Evolutionary conservation across 2,888 invertebrate species (phyloP), one percentile per base, ranked within the genome.

Genomic region (Dendrolimus pini): DNA sequence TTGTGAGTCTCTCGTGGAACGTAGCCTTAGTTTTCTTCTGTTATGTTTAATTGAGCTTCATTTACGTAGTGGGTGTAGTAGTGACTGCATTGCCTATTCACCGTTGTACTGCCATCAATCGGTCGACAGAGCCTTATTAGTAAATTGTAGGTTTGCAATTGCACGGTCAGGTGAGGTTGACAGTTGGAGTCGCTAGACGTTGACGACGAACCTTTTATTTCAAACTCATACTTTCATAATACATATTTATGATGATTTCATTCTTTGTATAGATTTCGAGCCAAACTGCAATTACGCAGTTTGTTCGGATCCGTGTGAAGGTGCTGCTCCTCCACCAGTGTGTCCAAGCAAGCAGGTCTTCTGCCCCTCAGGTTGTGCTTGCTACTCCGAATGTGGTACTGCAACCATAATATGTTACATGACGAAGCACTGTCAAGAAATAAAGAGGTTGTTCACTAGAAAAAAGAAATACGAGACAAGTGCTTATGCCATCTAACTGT

Each of bases 301-400:
- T 9, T 83, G 83, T 59, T 52, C 59, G 10, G 9, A 54, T 0
- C 75, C 81, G 0, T 83, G 83, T 55, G 62, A 66, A 0, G 73
- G 70, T 0, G 69, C 75, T 0, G 67, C 64, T 0, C 72, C 79
- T 0, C 80, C 81, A 0, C 61, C 61, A 0, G 61, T 57, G 9
- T 83, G 83, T 55, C 83, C 83, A 0, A 41, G 14, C 2, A 61
- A 62, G 9, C 52, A 72, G 7, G 74, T 76, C 0, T 53, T 56
- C 1, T 81, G 81, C 59, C 58, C 60, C 2, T 63, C 69, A 0
- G 73, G 72, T 0, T 82, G 82, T 55, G 72, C 70, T 1, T 83
- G 83, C 62, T 63, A 70, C 62, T 57, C 58, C 0, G 68, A 72
- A 59, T 83, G 81, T 58, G 56, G 63, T 0, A 54, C 14, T 0